Evolutionary conservation across 2,797 vertebrate genomes (phyloP).

Genomic region (Phalloptychus januarius): DNA sequence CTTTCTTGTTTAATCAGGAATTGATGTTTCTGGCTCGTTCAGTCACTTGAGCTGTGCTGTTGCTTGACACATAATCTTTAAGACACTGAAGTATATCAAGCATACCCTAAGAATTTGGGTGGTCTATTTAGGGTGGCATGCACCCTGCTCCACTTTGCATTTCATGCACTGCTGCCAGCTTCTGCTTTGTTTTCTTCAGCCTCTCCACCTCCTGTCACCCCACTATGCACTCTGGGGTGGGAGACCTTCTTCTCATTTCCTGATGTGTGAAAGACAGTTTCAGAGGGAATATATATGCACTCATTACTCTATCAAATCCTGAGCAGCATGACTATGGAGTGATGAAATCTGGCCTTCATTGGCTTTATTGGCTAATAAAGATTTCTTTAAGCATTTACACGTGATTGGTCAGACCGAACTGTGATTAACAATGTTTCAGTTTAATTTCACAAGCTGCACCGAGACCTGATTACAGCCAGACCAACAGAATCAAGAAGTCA

Average conservation of each 20-base stretch:
- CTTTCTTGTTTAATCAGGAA: not conserved
- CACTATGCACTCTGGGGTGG: not conserved
- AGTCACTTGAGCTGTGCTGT: not conserved
- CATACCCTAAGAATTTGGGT: not conserved
- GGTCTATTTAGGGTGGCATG: not conserved
- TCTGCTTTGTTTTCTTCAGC: not conserved
- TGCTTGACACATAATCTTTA: not conserved
- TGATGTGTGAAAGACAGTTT: not conserved
- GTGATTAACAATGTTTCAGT: not conserved
- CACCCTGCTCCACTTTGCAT: not conserved
- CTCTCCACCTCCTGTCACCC: not conserved
- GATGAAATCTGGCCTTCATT: not conserved
- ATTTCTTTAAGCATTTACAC: not conserved
- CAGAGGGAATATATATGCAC: not conserved
- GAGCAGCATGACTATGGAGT: not conserved
- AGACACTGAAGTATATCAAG: not conserved
- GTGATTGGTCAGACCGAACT: not conserved
- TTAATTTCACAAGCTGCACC: not conserved
- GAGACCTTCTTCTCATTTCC: not conserved
- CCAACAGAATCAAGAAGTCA: not conserved
- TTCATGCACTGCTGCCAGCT: not conserved
- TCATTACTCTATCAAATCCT: not conserved
- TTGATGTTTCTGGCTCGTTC: not conserved
- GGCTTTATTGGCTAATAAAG: not conserved
- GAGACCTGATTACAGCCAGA: not conserved